Base-by-base conservation (phyloP, 2,888 invertebrate genomes). In the Periphyllus acericola region DNA sequence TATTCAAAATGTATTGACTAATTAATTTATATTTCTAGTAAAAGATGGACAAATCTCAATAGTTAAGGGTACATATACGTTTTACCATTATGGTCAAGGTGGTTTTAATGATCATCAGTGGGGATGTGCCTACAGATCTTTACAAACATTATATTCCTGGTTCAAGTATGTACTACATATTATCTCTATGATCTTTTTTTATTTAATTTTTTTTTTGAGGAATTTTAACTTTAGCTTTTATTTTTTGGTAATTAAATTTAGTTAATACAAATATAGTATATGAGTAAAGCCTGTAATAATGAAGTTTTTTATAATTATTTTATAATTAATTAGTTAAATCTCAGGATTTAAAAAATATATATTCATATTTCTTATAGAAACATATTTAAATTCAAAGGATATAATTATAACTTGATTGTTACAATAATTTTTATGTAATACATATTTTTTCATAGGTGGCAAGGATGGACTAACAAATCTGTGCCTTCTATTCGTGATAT, bases 51-150 rank as follows among this genome's bases (percentile, higher is more conserved):
- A 90, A 79, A 81, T 89, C 72, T 89, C 89, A 60, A 29, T 95
- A 55, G 95, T 99, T 4, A 93, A 95, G 89, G 99, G 99, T 1
- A 93, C 94, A 89, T 99, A 99, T 91, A 93, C 95, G 32, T 99
- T 99, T 92, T 96, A 98, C 91, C 99, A 99, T 92, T 99, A 99
- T 92, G 96, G 97, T 95, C 98, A 99, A 92, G 96, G 99, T 91
- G 94, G 94, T 90, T 95, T 97, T 91, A 96, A 99, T 92, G 99
- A 99, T 91, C 95, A 96, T 91, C 98, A 98, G n/a, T 99, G 99
- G 99, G 99, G 99, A 8, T 99, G 99, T 93, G 99, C 99, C 0
- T 99, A 99, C 91, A 94, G 99, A 89, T 99, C 99, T 0, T 93
- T 99, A 91, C 99, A 99, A 92, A 99, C 99, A 0, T 94, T 99